Evolutionary conservation across 2,113 vertebrate genomes (phyloP).

Genomic region (Salvator merianae): DNA sequence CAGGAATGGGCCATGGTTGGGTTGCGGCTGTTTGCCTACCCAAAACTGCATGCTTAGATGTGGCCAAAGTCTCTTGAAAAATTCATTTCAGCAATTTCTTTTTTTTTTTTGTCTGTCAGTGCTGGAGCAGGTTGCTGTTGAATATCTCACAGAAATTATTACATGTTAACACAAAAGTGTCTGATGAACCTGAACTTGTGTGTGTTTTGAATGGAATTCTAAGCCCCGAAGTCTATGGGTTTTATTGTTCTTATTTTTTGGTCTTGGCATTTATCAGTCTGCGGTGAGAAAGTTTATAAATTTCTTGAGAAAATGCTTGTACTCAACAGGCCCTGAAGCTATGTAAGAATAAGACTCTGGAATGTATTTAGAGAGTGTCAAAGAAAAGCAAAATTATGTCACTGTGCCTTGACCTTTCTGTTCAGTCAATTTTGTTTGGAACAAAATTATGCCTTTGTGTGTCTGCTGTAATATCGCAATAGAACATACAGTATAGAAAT

Average conservation of each 20-base stretch:
- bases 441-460: neutral
- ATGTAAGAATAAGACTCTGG: constrained; percentile 11
- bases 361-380: constrained; percentile 15
- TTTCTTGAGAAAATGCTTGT: neutral
- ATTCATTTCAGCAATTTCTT: too few relatives aligned
- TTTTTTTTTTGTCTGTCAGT: too few relatives aligned
- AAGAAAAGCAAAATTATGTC: constrained; percentile 4
- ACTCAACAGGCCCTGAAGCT: neutral
- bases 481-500: neutral
- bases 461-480: neutral
- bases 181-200: too few relatives aligned
- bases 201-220: too few relatives aligned
- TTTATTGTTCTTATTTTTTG: neutral
- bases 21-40: too few relatives aligned
- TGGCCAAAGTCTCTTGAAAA: too few relatives aligned
- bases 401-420: constrained; percentile 12
- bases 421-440: constrained; percentile 13
- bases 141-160: too few relatives aligned
- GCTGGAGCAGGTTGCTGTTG: too few relatives aligned
- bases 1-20: too few relatives aligned
- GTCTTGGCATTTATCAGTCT: neutral
- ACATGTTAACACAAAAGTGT: too few relatives aligned
- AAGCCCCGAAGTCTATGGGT: neutral
- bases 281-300: neutral
- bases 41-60: too few relatives aligned